phyloP scores from a whole-genome alignment of 2,113 vertebrate species.

The Mellivora capensis region DNA sequence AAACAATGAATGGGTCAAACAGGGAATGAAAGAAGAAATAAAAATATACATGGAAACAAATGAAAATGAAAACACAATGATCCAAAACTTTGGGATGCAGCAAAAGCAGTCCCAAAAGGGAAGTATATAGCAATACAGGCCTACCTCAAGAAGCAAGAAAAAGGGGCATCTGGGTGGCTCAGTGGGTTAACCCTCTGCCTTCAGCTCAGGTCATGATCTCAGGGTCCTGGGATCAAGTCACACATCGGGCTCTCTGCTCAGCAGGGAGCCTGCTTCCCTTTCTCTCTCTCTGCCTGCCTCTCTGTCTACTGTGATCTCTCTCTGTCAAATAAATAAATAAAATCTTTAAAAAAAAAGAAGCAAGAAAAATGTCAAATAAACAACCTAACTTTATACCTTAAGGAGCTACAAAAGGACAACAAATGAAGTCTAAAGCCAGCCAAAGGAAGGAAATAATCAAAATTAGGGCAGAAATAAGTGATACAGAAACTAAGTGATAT shows the following conservation, averaged over 20 bases:
- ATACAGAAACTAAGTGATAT: neutral
- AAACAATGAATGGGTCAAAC: neutral
- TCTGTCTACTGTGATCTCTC: no score
- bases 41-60: neutral
- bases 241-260: no score
- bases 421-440: neutral
- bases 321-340: no score
- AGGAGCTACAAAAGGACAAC: neutral
- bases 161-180: no score
- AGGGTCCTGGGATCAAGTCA: no score
- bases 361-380: neutral
- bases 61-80: neutral
- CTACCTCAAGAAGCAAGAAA: neutral
- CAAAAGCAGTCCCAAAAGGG: neutral
- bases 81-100: neutral
- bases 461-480: neutral
- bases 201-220: no score
- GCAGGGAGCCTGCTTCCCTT: no score
- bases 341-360: no score
- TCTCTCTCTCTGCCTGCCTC: no score
- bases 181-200: no score
- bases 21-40: neutral
- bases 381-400: neutral
- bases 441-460: neutral
- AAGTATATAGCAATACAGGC: neutral